Evolutionary conservation across 2,888 invertebrate species (phyloP), one percentile per base, ranked within the genome.

Genomic region (Agonopterix arenella): DNA sequence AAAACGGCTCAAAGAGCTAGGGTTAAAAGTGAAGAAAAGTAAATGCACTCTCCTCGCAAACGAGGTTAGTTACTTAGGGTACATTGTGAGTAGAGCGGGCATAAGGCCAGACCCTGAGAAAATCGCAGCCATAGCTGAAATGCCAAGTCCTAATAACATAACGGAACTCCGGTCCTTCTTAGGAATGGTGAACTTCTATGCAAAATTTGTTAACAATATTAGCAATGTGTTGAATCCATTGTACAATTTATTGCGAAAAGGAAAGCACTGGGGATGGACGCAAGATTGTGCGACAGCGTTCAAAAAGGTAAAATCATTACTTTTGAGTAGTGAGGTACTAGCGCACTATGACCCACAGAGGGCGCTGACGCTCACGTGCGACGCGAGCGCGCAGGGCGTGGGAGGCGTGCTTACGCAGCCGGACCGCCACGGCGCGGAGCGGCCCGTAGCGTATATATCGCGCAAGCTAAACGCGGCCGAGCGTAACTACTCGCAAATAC

Each of bases 361-460:
- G 11, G 28, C 16, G n/a, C 5, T 38, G 10, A 7, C 41, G 8
- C 10, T 53, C 13, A 51, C 51, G 16, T 40, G 44, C 18, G 53
- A 53, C 44, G 53, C 51, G 2, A 52, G 52, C 40, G n/a, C 11
- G 9, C 45, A 8, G 2, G 48, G 49, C 9, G 28, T 45, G 1
- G 45, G 45, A 36, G 41, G 36, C 0, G 49, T 45, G 45, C 45
- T 49, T 36, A 11, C 45, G 11, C 49, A 45, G 36, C 45, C 41
- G 36, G 28, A 7, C 8, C 44, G 11, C 41, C 36, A n/a, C 45
- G 42, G 13, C 11, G 10, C 10, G 13, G 52, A 50, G 50, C 53
- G 50, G 16, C 48, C 43, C 11, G 48, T 53, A 7, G 50, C 49
- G 36, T 54, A 48, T 38, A 48, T 36, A 11, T 54, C 48, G 40